Conservation (phyloP, 1,140 invertebrate genomes). For the Zaprionus gabonicus region DNA sequence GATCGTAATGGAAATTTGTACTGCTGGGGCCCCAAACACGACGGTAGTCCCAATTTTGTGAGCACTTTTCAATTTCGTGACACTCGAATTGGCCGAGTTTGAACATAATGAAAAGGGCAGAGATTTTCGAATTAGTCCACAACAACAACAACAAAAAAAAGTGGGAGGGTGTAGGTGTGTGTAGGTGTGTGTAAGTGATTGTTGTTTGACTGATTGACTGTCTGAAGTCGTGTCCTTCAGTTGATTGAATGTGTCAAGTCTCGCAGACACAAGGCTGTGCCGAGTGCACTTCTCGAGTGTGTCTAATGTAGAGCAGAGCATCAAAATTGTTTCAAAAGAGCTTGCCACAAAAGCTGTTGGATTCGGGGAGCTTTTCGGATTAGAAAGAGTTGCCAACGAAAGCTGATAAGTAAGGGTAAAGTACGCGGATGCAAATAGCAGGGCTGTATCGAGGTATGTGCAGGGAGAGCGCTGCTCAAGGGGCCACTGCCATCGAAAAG, state of each 20-base stretch:
- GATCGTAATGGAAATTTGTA: slow-evolving; percentile 21
- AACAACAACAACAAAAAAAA: slow-evolving; percentile 26
- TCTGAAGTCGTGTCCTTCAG: slow-evolving; percentile 29
- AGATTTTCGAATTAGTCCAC: slow-evolving; percentile 35
- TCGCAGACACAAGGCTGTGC: slow-evolving; percentile 34
- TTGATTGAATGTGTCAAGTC: slow-evolving; percentile 37
- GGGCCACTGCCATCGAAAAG: too few relatives aligned
- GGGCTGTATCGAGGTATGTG: too few relatives aligned
- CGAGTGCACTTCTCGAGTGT: slow-evolving; percentile 15
- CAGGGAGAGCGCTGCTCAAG: too few relatives aligned
- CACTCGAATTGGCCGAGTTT: slow-evolving; percentile 65
- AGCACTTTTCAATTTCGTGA: slow-evolving; percentile 69
- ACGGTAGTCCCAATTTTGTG: slow-evolving; percentile 61
- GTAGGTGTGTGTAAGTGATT: slow-evolving; percentile 25
- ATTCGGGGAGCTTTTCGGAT: neutral
- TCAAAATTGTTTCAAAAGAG: neutral
- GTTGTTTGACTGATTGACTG: slow-evolving; percentile 24
- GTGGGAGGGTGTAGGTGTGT: slow-evolving; percentile 10
- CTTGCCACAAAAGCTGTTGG: neutral
- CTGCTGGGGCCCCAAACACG: slow-evolving; percentile 8
- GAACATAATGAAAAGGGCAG: slow-evolving; percentile 56
- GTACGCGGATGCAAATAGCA: neutral
- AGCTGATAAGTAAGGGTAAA: neutral
- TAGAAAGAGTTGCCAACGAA: neutral
- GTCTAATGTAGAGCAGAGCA: neutral